These are phyloP conservation scores for Carettochelys insculpta DNA, from an alignment of 2,113 vertebrate genomes.

Conservation along the genomic window DNA sequence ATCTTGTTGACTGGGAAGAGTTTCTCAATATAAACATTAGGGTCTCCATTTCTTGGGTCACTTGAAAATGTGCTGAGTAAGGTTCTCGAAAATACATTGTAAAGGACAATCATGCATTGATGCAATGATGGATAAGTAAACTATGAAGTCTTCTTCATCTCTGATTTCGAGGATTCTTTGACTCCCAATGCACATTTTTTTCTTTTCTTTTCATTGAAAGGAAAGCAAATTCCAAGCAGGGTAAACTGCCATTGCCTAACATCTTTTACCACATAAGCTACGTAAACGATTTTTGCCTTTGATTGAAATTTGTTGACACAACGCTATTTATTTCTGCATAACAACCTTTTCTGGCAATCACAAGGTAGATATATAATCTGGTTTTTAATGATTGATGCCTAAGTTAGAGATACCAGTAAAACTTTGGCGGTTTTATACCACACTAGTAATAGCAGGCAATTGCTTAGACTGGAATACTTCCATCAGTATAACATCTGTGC, in stretches of 20 bases:
- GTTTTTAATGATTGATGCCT: background rate
- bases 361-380: background rate
- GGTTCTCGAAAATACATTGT: background rate
- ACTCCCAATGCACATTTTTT: background rate
- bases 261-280: background rate
- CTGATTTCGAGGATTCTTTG: background rate
- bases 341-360: background rate
- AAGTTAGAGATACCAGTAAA: background rate
- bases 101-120: background rate
- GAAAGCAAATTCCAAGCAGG: background rate
- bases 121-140: background rate
- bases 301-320: background rate
- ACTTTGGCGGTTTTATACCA: background rate
- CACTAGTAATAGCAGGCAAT: background rate
- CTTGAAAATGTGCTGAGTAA: background rate
- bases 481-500: slow-evolving; percentile 25
- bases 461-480: slow-evolving; percentile 3
- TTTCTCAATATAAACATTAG: background rate
- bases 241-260: background rate
- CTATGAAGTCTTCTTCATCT: background rate
- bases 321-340: background rate
- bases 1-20: background rate
- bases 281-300: too few relatives aligned
- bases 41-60: background rate
- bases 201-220: background rate